A percentile compares a stretch with the other conserved stretches of the same genome.
These are phyloP conservation scores for Synergus itoensis DNA, from an alignment of 2,888 invertebrate genomes.

Conservation along the genomic window DNA sequence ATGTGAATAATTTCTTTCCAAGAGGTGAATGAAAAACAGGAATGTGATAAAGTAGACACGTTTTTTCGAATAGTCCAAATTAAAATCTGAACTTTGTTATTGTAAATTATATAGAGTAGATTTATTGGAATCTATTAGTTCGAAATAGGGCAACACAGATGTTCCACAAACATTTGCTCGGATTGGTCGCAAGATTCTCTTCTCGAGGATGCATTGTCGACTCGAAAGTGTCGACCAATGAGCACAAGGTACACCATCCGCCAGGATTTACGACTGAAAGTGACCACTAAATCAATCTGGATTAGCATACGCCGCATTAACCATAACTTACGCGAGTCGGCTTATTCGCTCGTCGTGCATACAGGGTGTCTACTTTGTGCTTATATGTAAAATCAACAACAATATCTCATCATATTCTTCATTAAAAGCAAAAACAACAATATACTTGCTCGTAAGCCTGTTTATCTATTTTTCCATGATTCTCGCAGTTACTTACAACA, in stretches of 20 bases:
- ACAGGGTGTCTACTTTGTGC: constrained; percentile 11
- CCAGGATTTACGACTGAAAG: constrained; percentile 68
- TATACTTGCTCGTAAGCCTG: neutral
- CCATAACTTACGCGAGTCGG: constrained; percentile 65
- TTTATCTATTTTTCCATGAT: neutral
- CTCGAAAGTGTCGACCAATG: constrained; percentile 54
- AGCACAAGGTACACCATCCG: constrained; percentile 60
- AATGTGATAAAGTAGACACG: neutral
- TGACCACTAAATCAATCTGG: constrained; percentile 74
- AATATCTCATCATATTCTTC: constrained; percentile 22
- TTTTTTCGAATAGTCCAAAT: too few relatives aligned
- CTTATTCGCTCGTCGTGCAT: constrained; percentile 49
- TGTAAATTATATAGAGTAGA: too few relatives aligned
- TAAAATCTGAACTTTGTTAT: too few relatives aligned
- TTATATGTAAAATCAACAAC: constrained; percentile 28
- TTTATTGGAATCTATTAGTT: neutral
- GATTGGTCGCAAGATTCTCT: constrained; percentile 47
- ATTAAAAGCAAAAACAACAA: neutral
- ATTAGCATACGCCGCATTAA: constrained; percentile 73
- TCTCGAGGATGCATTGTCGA: constrained; percentile 55
- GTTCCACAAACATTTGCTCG: neutral
- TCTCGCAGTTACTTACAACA: neutral
- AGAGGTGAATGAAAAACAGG: neutral
- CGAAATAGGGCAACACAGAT: constrained; percentile 20
- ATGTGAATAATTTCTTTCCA: neutral